These are phyloP conservation scores for Laterallus jamaicensis DNA, from an alignment of 2,113 vertebrate species.

Conservation along the genomic window DNA sequence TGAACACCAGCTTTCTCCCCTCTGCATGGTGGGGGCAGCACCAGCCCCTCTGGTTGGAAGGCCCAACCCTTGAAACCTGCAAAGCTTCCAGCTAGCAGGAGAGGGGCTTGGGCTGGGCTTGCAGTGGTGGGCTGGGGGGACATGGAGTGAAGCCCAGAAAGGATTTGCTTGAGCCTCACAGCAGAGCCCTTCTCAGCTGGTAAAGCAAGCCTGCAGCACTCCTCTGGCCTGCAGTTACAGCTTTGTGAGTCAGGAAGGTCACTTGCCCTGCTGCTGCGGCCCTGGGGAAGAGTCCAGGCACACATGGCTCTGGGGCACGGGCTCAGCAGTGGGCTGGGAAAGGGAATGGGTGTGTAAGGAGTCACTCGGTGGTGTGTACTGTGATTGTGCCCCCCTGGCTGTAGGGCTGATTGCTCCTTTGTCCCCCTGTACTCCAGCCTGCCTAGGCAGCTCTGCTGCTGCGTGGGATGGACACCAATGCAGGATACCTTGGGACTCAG, in stretches of 20 bases:
- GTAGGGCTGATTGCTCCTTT: background rate
- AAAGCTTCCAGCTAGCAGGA: background rate
- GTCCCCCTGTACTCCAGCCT: background rate
- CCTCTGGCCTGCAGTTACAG: background rate
- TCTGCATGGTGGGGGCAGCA: background rate
- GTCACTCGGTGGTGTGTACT: background rate
- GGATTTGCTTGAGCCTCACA: background rate
- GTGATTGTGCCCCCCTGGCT: background rate
- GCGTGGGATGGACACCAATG: background rate
- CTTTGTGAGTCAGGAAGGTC: background rate
- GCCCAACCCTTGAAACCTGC: background rate
- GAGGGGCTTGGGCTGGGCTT: background rate
- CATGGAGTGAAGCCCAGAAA: background rate
- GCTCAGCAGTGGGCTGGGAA: background rate
- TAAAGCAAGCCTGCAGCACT: background rate
- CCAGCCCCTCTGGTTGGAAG: background rate
- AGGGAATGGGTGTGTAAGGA: background rate
- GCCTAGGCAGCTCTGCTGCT: background rate
- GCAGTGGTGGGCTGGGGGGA: accelerated
- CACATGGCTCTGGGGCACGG: background rate
- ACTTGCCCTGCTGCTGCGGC: background rate
- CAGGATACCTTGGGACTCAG: background rate
- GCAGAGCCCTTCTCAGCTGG: background rate
- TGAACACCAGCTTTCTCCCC: background rate
- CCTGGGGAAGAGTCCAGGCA: background rate